Conservation (phyloP, 2,797 vertebrate species). For the Etheostoma nigrum region DNA sequence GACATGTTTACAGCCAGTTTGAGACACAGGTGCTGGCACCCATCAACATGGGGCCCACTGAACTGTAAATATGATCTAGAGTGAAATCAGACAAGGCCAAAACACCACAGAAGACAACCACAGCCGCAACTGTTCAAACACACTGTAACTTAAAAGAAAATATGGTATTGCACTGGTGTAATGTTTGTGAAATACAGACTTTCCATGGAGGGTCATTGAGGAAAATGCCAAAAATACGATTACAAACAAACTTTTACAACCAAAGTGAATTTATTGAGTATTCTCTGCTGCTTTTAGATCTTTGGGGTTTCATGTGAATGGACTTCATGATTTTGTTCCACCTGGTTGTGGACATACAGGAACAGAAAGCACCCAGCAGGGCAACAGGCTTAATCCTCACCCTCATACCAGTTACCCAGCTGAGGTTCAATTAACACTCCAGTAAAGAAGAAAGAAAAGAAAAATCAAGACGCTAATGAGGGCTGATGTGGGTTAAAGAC, state of each 20-base stretch:
- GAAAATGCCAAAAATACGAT: neutral
- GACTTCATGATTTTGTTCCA: slow-evolving; percentile 43
- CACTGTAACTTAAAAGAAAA: neutral
- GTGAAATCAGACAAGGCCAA: slow-evolving; percentile 1
- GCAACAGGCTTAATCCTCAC: slow-evolving; percentile 59
- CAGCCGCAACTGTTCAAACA: slow-evolving; percentile 22
- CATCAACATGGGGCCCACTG: slow-evolving; percentile 3
- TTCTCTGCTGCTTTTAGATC: slow-evolving; percentile 1
- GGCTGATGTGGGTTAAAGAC: slow-evolving; percentile 57
- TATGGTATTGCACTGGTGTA: neutral
- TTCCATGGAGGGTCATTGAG: neutral
- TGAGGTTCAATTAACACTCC: slow-evolving; percentile 61
- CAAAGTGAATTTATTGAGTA: neutral
- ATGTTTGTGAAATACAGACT: neutral
- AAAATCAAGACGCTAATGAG: slow-evolving; percentile 44
- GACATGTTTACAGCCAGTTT: slow-evolving; percentile 52
- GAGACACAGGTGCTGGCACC: slow-evolving; percentile 41
- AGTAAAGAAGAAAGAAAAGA: slow-evolving; percentile 40
- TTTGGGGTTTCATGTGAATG: slow-evolving; percentile 51
- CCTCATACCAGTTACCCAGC: slow-evolving; percentile 55
- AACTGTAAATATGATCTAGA: slow-evolving; percentile 28
- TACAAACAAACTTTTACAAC: neutral
- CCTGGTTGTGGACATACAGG: slow-evolving; percentile 40
- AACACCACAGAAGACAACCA: slow-evolving; percentile 28
- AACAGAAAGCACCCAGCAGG: slow-evolving; percentile 55